Evolutionary conservation across 2,888 invertebrate genomes (phyloP).

Genomic region (Monopis laevigella): DNA sequence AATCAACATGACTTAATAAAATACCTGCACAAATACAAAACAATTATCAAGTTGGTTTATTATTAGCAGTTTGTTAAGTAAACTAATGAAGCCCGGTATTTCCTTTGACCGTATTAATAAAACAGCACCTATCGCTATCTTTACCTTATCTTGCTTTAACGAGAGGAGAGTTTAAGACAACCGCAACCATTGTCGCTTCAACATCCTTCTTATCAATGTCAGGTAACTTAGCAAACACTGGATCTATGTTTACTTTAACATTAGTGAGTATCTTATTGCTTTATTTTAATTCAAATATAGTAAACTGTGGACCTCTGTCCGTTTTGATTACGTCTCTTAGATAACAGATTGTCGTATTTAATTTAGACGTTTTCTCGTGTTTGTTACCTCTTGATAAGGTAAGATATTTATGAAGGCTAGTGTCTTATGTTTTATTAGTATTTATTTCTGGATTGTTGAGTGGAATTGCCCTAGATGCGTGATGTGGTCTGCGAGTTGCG

Average conservation of each 20-base stretch:
- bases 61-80: slow-evolving; percentile 7
- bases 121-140: slow-evolving; percentile 20
- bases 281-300: slow-evolving; percentile 22
- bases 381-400: slow-evolving; percentile 42
- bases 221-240: slow-evolving; percentile 22
- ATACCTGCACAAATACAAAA: slow-evolving; percentile 7
- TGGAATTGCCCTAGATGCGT: slow-evolving; percentile 24
- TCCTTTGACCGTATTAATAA: slow-evolving; percentile 50
- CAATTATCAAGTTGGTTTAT: slow-evolving; percentile 5
- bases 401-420: slow-evolving; percentile 11
- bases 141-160: slow-evolving; percentile 32
- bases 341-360: slow-evolving; percentile 52
- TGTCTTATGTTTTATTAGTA: slow-evolving; percentile 29
- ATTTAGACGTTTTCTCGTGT: slow-evolving; percentile 43
- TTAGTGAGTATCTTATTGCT: slow-evolving; percentile 26
- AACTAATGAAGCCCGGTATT: slow-evolving; percentile 27
- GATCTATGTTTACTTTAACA: slow-evolving; percentile 33
- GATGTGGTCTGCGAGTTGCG: slow-evolving; percentile 37
- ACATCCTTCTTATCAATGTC: slow-evolving; percentile 23
- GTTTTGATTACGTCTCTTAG: slow-evolving; percentile 45
- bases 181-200: slow-evolving; percentile 35
- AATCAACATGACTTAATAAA: slow-evolving; percentile 7
- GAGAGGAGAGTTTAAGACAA: slow-evolving; percentile 28
- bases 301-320: slow-evolving; percentile 43
- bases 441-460: slow-evolving; percentile 49